Conservation (phyloP, 35 echinoderm and acorn worm species). For the Ophioderma brevispina region DNA sequence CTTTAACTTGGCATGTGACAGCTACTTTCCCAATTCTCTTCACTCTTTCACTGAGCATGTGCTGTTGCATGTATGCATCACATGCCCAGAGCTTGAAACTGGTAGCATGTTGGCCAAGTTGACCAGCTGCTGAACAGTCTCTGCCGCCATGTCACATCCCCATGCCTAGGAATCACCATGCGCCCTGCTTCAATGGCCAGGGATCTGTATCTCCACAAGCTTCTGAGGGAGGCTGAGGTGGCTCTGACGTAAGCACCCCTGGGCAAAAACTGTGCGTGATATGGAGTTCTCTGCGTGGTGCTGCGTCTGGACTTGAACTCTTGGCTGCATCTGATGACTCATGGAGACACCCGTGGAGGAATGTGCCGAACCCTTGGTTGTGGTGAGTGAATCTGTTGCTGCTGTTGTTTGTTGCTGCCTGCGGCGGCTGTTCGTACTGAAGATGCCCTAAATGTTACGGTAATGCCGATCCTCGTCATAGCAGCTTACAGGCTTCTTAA, state of each 20-base stretch:
- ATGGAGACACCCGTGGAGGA: not conserved
- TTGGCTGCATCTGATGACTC: not conserved
- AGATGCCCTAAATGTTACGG: not conserved
- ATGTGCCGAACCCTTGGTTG: too few species aligned
- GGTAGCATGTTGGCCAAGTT: constrained; percentile 2
- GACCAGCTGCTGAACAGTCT: not conserved
- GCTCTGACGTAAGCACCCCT: not conserved
- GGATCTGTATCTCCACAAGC: not conserved
- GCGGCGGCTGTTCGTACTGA: not conserved
- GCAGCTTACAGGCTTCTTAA: not conserved
- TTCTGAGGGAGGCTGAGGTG: not conserved
- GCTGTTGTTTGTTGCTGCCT: not conserved
- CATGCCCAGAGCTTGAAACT: not conserved
- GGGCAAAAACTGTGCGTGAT: not conserved
- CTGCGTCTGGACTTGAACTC: not conserved
- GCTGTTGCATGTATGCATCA: not conserved
- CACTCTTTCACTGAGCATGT: not conserved
- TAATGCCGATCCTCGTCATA: not conserved
- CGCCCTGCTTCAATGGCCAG: not conserved
- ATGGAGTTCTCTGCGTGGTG: not conserved
- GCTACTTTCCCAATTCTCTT: too few species aligned
- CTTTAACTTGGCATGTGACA: too few species aligned
- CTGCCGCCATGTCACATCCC: not conserved
- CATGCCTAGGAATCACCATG: not conserved
- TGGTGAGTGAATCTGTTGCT: not conserved